phyloP scores from a whole-genome alignment of 2,888 invertebrate species.

The Lasioglossum lativentre region DNA sequence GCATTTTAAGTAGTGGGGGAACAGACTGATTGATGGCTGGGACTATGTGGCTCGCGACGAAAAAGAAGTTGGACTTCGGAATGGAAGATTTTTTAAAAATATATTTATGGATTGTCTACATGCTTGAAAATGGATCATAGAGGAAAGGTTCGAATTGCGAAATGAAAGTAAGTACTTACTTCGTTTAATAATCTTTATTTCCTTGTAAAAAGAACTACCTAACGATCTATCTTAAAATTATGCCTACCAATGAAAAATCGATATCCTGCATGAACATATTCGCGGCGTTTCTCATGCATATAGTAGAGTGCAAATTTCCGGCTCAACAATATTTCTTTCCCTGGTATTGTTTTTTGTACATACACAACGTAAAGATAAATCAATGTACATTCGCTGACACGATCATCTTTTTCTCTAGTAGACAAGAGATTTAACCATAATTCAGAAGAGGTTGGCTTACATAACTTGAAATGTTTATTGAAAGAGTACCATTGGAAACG shows the following conservation, averaged over 20 bases:
- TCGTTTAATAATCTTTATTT: conserved; percentile 62
- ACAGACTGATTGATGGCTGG: too few relatives aligned
- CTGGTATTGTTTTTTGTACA: conserved; percentile 20
- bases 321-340: conserved; percentile 53
- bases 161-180: conserved; percentile 5
- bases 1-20: too few relatives aligned
- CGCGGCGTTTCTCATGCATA: conserved; percentile 58
- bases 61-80: too few relatives aligned
- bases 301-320: conserved; percentile 68
- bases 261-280: conserved; percentile 50
- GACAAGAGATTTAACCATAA: conserved; percentile 41
- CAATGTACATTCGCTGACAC: conserved; percentile 54
- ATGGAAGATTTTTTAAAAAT: too few relatives aligned
- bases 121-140: background rate
- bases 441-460: background rate
- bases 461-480: background rate
- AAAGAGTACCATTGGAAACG: background rate
- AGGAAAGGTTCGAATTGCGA: background rate
- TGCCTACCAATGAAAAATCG: conserved; percentile 56
- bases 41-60: too few relatives aligned
- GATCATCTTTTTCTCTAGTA: conserved; percentile 62
- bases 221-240: conserved; percentile 58
- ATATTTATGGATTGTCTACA: too few relatives aligned
- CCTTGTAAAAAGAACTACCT: conserved; percentile 64
- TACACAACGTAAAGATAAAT: conserved; percentile 43